Evolutionary conservation across 2,113 vertebrate genomes (phyloP).

Genomic region (Anser brachyrhynchus): DNA sequence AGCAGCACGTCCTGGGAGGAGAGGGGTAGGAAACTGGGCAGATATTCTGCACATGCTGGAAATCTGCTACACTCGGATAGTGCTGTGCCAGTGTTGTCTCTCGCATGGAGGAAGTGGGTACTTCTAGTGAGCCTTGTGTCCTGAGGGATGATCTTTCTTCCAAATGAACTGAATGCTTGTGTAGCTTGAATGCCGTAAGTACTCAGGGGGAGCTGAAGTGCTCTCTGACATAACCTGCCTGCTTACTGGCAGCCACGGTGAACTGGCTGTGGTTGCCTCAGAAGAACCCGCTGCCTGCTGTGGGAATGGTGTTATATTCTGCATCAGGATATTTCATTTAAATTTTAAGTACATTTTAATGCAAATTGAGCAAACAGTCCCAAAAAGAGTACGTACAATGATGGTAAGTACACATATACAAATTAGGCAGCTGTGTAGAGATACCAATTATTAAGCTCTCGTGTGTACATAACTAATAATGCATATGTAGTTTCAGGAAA

Average conservation of each 20-base stretch:
- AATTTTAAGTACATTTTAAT: background rate
- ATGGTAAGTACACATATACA: background rate
- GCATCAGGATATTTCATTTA: background rate
- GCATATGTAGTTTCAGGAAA: background rate
- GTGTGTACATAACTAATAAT: background rate
- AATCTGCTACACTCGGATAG: fast-evolving
- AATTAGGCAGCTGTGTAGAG: background rate
- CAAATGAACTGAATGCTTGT: background rate
- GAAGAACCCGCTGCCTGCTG: background rate
- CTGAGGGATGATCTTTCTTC: background rate
- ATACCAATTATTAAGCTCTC: too few species aligned
- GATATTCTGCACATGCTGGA: background rate
- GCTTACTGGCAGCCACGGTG: fast-evolving
- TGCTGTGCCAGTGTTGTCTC: background rate
- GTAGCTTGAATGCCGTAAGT: fast-evolving
- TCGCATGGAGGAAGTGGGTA: fast-evolving
- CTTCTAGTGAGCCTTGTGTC: background rate
- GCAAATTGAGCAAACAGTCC: background rate
- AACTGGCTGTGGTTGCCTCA: background rate
- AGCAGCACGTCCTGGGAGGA: fast-evolving
- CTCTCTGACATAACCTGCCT: background rate
- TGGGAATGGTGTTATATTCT: background rate
- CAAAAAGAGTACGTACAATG: fast-evolving
- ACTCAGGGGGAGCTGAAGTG: fast-evolving
- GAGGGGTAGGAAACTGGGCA: background rate